phyloP scores from a whole-genome alignment of 1,140 invertebrate species.

The Drosophila punjabiensis region DNA sequence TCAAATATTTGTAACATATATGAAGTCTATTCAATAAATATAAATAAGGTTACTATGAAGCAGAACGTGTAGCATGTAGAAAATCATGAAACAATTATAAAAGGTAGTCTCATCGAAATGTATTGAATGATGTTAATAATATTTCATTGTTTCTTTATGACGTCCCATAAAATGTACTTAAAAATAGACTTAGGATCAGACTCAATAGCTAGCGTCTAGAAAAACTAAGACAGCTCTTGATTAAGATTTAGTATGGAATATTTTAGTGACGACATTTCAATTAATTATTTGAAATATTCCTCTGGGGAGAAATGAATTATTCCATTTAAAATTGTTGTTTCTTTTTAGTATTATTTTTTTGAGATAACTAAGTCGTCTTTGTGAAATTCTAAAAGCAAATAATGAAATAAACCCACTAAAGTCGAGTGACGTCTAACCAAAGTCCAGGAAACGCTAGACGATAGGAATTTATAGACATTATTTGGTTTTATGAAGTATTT shows the following conservation, averaged over 20 bases:
- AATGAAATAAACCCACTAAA: not conserved
- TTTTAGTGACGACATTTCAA: constrained; percentile 15
- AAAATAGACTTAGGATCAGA: not conserved
- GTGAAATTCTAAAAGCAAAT: not conserved
- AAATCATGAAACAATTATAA: no score
- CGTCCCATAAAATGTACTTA: constrained; percentile 6
- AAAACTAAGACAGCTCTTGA: not conserved
- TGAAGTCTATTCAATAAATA: constrained; percentile 1
- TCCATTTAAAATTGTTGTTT: not conserved
- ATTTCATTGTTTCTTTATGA: constrained; percentile 18
- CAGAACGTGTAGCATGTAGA: not conserved
- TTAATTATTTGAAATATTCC: constrained; percentile 7
- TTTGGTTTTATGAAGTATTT: not conserved
- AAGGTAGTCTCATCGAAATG: no score
- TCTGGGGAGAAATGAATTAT: not conserved
- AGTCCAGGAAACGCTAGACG: constrained; percentile 7
- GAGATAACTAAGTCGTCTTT: not conserved
- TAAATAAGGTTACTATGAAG: not conserved
- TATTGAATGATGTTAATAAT: not conserved
- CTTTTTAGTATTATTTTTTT: no score
- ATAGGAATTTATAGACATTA: not conserved
- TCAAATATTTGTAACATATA: not conserved
- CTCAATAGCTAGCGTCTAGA: not conserved
- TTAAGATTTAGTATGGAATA: constrained; percentile 14
- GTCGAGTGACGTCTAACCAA: constrained; percentile 8